These are phyloP conservation scores for Pomatorhinus ruficollis DNA, from an alignment of 2,113 vertebrate species.

Conservation along the genomic window DNA sequence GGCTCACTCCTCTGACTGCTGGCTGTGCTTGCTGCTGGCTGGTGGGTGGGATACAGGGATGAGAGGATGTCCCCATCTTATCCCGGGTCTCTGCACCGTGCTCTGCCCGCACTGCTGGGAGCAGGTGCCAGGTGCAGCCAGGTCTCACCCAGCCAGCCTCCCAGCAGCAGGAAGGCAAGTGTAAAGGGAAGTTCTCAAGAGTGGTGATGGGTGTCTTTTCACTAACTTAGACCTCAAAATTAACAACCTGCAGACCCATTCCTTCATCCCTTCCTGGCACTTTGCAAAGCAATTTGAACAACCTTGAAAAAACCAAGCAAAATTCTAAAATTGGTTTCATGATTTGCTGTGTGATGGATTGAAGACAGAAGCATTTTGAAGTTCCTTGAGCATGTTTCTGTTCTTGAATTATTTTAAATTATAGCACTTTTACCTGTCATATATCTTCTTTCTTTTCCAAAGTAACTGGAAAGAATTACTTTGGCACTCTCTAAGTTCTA, in stretches of 20 bases:
- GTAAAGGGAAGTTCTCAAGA: background rate
- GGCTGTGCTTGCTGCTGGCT: background rate
- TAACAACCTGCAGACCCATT: background rate
- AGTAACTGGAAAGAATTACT: background rate
- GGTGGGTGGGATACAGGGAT: background rate
- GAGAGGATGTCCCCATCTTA: background rate
- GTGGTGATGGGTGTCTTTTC: background rate
- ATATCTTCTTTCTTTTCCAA: background rate
- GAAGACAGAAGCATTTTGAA: background rate
- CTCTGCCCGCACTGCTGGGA: accelerated
- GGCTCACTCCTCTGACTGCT: accelerated
- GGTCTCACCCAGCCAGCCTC: background rate
- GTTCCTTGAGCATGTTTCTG: background rate
- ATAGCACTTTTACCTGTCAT: background rate
- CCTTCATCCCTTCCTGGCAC: background rate
- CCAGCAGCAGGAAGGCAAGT: background rate
- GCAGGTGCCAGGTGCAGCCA: background rate
- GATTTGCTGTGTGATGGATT: background rate
- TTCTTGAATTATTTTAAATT: background rate
- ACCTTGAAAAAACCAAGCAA: accelerated
- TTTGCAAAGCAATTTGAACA: background rate
- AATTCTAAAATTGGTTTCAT: background rate
- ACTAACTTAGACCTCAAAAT: background rate
- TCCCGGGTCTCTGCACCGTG: accelerated
- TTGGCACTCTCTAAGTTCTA: background rate